These are phyloP conservation scores for Chrysopilus asiliformis DNA, from an alignment of 2,888 invertebrate species.

Conservation along the genomic window DNA sequence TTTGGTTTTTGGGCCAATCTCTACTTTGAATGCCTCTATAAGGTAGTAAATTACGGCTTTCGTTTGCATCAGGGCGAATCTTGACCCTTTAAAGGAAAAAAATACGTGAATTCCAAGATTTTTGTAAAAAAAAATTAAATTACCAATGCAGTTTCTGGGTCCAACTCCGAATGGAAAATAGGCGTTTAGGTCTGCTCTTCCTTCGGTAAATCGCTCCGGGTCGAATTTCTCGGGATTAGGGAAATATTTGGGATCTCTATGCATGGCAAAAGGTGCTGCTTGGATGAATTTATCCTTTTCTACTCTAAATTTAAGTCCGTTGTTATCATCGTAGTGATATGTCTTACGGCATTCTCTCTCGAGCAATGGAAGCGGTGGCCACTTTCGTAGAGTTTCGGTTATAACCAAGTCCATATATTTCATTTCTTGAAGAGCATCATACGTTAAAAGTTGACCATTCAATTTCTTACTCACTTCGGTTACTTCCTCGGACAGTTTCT, in stretches of 20 bases:
- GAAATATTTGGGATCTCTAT: slow-evolving; percentile 35
- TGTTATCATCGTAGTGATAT: slow-evolving; percentile 26
- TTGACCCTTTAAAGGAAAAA: slow-evolving; percentile 5
- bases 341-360: slow-evolving; percentile 41
- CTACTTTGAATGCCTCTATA: slow-evolving; percentile 6
- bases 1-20: slow-evolving; percentile 4
- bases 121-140: neutral
- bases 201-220: slow-evolving; percentile 39
- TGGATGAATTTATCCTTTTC: slow-evolving; percentile 11
- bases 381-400: slow-evolving; percentile 39
- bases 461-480: slow-evolving; percentile 29
- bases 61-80: slow-evolving; percentile 12
- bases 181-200: slow-evolving; percentile 31
- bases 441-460: slow-evolving; percentile 36
- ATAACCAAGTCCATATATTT: slow-evolving; percentile 48
- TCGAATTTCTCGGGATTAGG: slow-evolving; percentile 39
- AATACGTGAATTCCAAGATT: neutral
- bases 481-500: slow-evolving; percentile 38
- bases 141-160: slow-evolving; percentile 42
- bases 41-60: slow-evolving; percentile 9
- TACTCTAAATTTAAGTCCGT: slow-evolving; percentile 13
- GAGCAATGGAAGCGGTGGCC: slow-evolving; percentile 35
- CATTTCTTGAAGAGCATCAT: slow-evolving; percentile 41
- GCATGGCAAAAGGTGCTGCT: slow-evolving; percentile 31
- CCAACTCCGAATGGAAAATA: slow-evolving; percentile 40